Conservation (phyloP, 2,888 invertebrate species). For the Alloplasta piceator region DNA sequence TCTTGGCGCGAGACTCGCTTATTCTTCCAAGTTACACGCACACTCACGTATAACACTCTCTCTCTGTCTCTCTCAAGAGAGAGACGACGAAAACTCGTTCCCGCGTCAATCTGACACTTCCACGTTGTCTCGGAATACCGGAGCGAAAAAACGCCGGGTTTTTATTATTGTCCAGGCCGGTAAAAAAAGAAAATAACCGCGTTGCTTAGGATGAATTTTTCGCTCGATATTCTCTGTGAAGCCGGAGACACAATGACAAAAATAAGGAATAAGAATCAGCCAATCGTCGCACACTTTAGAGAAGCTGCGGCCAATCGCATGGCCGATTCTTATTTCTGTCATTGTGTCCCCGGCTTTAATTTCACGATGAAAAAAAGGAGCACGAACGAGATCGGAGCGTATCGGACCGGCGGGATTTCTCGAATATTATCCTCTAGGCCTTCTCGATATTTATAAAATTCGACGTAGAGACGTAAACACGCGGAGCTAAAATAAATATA, state of each 20-base stretch:
- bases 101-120: slow-evolving; percentile 64
- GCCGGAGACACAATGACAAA: too few relatives aligned
- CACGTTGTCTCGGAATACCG: slow-evolving; percentile 46
- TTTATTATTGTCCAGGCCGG: slow-evolving; percentile 26
- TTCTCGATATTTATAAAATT: background rate
- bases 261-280: too few relatives aligned
- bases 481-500: background rate
- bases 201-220: too few relatives aligned
- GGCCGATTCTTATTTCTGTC: background rate
- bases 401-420: slow-evolving; percentile 67
- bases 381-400: background rate
- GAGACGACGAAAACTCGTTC: slow-evolving; percentile 50
- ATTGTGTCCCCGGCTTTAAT: too few relatives aligned
- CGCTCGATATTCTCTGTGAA: background rate
- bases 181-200: background rate
- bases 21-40: slow-evolving; percentile 11
- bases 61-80: background rate
- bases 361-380: background rate
- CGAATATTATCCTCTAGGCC: slow-evolving; percentile 16
- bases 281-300: too few relatives aligned
- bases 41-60: background rate
- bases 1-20: slow-evolving; percentile 1
- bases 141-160: slow-evolving; percentile 11
- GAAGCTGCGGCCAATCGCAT: background rate
- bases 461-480: too few relatives aligned